Base-by-base conservation (phyloP, 2,113 vertebrate genomes). In the Aldabrachelys gigantea region DNA sequence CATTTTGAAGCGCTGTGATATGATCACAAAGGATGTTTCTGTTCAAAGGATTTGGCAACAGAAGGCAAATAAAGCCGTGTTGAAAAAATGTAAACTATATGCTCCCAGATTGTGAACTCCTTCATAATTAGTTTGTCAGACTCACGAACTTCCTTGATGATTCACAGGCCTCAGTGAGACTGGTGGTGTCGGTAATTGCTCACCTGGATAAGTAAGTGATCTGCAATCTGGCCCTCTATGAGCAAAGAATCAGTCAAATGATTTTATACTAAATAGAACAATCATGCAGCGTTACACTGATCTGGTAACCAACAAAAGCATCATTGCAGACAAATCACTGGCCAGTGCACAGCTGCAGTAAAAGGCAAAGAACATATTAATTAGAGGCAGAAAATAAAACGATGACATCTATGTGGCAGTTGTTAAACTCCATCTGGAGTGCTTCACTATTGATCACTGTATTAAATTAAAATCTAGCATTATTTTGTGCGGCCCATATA, bases 381-480 rank as follows among this genome's bases (percentile, higher is more conserved):
- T 21, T n/a, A n/a, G 5, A 49, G 65, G 35, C 4, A 47, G 54
- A 50, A 27, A 16, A 86, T 72, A 78, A 76, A 72, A 52, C 0
- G 4, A 12, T 47, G 31, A 0, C 7, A 5, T 83, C 76, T 53
- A 19, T 1, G 27, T 41, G 9, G 7, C 2, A 0, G 76, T n/a
- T 54, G 6, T 25, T 24, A 84, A 69, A 69, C 35, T n/a, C 62
- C 62, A 69, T 19, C 62, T 69, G 62, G 62, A 69, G 17, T 69
- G 31, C 35, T n/a, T 7, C 16, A 31, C 35, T 69, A 35, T 69
- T 69, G 59, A 8, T n/a, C 31, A 69, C 62, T n/a, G 62, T 69
- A n/a, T 69, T 69, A 69, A 69, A n/a, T 69, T 35, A n/a, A 69
- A 69, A 16, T 17, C 16, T 35, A n/a, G 31, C 35, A 69, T 69